Percentiles rank a stretch among this genome's conserved stretches.
phyloP scores from a whole-genome alignment of 2,113 vertebrate genomes.

The Rattus rattus region DNA sequence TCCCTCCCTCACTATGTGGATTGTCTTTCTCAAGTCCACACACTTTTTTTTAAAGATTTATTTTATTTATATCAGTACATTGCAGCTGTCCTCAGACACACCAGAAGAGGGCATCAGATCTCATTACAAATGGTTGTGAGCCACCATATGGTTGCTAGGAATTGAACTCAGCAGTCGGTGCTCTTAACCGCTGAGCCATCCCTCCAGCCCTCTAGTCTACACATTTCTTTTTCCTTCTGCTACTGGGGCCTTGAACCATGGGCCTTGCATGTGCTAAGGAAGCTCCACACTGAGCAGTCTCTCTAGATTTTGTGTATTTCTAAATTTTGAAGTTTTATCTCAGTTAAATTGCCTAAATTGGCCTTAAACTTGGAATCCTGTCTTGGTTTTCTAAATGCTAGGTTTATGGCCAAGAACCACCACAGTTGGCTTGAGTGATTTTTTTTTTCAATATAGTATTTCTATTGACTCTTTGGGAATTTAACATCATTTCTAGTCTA shows the following conservation, averaged over 20 bases:
- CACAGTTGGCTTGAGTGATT: neutral
- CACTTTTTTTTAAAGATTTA: no score
- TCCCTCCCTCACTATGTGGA: neutral
- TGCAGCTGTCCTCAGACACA: no score
- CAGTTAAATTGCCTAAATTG: neutral
- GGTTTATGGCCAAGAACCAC: neutral
- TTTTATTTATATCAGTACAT: no score
- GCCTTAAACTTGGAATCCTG: neutral
- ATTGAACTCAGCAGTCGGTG: no score
- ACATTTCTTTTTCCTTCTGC: neutral
- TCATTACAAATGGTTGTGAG: no score
- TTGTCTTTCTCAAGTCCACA: neutral
- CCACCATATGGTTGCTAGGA: no score
- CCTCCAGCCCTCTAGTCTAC: neutral
- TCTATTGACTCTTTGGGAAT: neutral
- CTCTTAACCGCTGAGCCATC: no score
- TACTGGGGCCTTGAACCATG: neutral
- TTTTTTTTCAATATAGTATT: neutral
- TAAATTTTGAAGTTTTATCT: neutral
- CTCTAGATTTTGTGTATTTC: neutral
- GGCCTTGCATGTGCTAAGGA: neutral
- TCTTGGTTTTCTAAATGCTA: neutral
- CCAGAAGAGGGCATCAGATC: no score
- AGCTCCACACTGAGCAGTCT: neutral
- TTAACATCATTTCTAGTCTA: neutral